These are phyloP conservation scores for Cyclophora punctaria DNA, from an alignment of 2,888 invertebrate species.

Conservation along the genomic window DNA sequence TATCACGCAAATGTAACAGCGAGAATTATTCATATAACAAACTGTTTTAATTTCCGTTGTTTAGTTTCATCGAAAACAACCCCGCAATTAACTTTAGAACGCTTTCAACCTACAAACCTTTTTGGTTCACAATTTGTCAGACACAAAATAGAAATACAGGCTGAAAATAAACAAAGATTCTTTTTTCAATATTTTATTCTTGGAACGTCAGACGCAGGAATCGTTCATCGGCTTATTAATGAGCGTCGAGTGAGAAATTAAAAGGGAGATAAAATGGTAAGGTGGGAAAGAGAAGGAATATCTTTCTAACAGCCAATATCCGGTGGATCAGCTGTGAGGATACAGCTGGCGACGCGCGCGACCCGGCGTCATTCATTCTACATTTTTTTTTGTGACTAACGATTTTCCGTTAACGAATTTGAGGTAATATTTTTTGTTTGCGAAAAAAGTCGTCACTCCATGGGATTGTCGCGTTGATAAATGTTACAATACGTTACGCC, in stretches of 20 bases:
- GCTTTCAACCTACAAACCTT: background rate
- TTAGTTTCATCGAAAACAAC: constrained; percentile 15
- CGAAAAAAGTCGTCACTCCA: constrained; percentile 35
- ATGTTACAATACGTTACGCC: constrained; percentile 11
- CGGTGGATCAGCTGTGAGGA: constrained; percentile 72
- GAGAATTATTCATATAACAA: constrained; percentile 39
- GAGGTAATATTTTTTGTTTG: constrained; percentile 33
- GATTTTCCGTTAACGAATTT: constrained; percentile 45
- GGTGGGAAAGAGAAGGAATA: constrained; percentile 36
- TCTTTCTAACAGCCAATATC: constrained; percentile 67
- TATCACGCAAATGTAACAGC: constrained; percentile 44
- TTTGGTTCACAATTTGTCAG: constrained; percentile 4
- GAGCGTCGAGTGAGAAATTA: constrained; percentile 47
- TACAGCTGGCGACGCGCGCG: constrained; percentile 63
- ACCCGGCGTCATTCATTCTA: constrained; percentile 47
- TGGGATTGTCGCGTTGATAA: constrained; percentile 29
- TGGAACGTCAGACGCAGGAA: constrained; percentile 20
- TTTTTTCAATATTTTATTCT: background rate
- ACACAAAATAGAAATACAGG: no score
- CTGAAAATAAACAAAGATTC: no score
- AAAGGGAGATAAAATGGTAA: constrained; percentile 33
- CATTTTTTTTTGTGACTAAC: constrained; percentile 52
- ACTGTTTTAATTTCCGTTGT: constrained; percentile 17
- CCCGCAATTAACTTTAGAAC: constrained; percentile 5
- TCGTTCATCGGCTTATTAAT: constrained; percentile 41